A percentile compares a stretch with the other conserved stretches of the same genome.
phyloP scores from a whole-genome alignment of 2,888 invertebrate genomes.

The Limnephilus marmoratus region DNA sequence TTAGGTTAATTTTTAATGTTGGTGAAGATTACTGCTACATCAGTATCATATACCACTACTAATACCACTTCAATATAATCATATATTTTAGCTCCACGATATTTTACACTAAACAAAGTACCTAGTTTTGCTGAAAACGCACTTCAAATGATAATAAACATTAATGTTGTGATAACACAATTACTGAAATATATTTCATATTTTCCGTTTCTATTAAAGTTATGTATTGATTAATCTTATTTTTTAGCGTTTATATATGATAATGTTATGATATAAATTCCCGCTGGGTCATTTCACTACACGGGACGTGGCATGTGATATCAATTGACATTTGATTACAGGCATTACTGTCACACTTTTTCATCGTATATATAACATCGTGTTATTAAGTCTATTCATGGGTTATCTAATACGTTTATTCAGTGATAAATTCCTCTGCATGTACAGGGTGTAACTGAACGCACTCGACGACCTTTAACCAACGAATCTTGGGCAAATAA shows the following conservation, averaged over 20 bases:
- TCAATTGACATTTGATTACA: neutral
- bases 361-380: neutral
- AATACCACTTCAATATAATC: neutral
- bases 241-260: neutral
- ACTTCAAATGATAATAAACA: neutral
- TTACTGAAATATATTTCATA: neutral
- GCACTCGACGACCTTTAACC: too few species aligned
- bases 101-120: neutral
- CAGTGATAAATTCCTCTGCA: neutral
- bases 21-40: neutral
- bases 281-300: neutral
- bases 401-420: neutral
- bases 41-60: neutral
- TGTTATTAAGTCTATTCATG: neutral
- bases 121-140: neutral
- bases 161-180: neutral
- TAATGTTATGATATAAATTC: neutral
- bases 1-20: neutral
- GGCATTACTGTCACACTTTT: neutral
- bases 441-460: neutral
- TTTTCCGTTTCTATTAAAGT: neutral
- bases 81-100: neutral
- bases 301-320: neutral
- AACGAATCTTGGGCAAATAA: too few species aligned
- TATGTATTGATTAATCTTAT: neutral